Evolutionary conservation across 2,113 vertebrate species (phyloP).

Genomic region (Calyptommatus sinebrachiatus): DNA sequence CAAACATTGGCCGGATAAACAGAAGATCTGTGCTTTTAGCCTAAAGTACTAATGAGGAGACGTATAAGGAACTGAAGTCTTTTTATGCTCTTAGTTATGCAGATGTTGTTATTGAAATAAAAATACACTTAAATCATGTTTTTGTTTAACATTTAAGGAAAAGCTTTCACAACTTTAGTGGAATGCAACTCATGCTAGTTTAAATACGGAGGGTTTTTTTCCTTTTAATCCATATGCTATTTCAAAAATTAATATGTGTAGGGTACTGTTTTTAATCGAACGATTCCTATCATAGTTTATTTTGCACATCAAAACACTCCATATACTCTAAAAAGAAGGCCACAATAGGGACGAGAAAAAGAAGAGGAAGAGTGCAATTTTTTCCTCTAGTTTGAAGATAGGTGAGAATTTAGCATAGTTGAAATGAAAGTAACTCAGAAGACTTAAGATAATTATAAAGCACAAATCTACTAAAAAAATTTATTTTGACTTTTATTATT

Average conservation of each 20-base stretch:
- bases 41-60: not conserved
- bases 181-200: not conserved
- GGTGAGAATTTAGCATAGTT: slow-evolving; percentile 9
- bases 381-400: slow-evolving; percentile 30
- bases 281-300: slow-evolving; percentile 11
- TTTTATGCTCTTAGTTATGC: not conserved
- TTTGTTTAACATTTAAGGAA: not conserved
- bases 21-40: not conserved
- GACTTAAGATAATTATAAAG: slow-evolving; percentile 27
- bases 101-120: not conserved
- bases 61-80: not conserved
- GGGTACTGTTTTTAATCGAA: slow-evolving; percentile 26
- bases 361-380: not conserved
- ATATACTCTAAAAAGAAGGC: slow-evolving; percentile 39
- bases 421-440: slow-evolving; percentile 1
- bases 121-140: not conserved
- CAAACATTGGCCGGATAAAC: not conserved
- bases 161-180: not conserved
- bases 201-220: not conserved
- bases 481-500: slow-evolving; percentile 48
- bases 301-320: slow-evolving; percentile 35
- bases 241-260: not conserved
- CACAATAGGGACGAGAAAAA: not conserved
- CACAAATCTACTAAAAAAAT: slow-evolving; percentile 9
- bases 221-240: not conserved